Conservation (phyloP, 2,797 vertebrate genomes). For the Picus viridis region DNA sequence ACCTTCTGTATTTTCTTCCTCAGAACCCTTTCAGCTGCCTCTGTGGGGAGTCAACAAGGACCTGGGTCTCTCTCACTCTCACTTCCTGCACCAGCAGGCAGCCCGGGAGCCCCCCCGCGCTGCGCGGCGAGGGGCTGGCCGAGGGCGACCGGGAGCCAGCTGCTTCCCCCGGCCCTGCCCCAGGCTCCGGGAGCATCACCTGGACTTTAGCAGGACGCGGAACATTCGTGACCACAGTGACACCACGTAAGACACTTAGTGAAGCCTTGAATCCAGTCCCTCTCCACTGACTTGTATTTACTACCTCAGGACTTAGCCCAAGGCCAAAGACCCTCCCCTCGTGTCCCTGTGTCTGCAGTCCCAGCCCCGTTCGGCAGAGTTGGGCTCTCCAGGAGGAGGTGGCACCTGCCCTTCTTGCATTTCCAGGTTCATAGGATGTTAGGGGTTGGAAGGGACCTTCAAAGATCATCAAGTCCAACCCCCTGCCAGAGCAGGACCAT, state of each 20-base stretch:
- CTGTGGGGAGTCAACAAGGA: constrained; percentile 85
- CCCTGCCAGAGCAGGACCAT: too few species aligned
- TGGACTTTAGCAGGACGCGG: constrained; percentile 87
- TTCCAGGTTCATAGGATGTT: not conserved
- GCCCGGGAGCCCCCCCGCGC: constrained; percentile 73
- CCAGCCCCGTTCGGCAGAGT: not conserved
- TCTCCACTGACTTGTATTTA: constrained; percentile 73
- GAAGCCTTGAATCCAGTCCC: constrained; percentile 36
- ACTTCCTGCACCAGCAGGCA: constrained; percentile 75
- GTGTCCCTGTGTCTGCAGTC: constrained; percentile 80
- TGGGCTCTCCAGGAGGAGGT: not conserved
- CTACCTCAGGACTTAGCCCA: constrained; percentile 92
- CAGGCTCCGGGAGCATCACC: constrained; percentile 74
- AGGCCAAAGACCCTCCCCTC: constrained; percentile 87
- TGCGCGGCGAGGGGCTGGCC: constrained; percentile 2
- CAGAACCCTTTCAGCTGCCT: constrained; percentile 83
- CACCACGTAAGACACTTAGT: constrained; percentile 79
- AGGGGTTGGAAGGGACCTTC: too few species aligned
- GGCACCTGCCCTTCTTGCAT: not conserved
- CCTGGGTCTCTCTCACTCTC: constrained; percentile 50
- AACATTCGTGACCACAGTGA: constrained; percentile 78
- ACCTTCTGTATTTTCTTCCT: constrained; percentile 16
- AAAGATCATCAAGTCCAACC: too few species aligned
- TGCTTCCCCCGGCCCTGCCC: constrained; percentile 40
- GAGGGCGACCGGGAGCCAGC: constrained; percentile 48